Conservation (phyloP, 2,888 invertebrate species). For the Ditylenchus weischeri region DNA sequence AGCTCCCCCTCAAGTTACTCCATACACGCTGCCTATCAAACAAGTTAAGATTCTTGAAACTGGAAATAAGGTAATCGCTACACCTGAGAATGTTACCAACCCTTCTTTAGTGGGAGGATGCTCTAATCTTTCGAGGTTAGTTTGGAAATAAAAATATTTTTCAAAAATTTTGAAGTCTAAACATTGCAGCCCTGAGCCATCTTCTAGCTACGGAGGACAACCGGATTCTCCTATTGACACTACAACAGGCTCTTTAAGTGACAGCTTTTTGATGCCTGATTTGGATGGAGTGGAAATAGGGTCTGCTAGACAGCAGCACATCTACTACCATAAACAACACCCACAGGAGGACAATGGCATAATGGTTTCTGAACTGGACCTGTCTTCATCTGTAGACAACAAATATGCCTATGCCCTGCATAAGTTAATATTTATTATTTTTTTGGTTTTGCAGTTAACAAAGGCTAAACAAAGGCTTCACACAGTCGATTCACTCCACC, state of each 20-base stretch:
- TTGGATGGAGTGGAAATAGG: background rate
- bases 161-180: no score
- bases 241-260: conserved; percentile 3
- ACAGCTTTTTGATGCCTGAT: background rate
- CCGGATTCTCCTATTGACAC: background rate
- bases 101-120: background rate
- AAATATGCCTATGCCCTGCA: conserved; percentile 7
- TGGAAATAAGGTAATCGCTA: background rate
- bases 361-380: conserved; percentile 2
- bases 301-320: background rate
- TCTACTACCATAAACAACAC: background rate
- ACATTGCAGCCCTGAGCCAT: background rate
- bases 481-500: no score
- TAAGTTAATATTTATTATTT: background rate
- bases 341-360: background rate
- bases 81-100: background rate
- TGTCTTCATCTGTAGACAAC: background rate
- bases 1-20: background rate
- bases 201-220: background rate
- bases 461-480: no score
- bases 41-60: background rate
- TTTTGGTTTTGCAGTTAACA: no score
- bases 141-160: no score
- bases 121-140: conserved; percentile 2
- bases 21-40: background rate